A percentile compares a stretch with the other conserved stretches of the same genome.
phyloP scores from a whole-genome alignment of 2,797 vertebrate genomes.

The Megalops cyprinoides region DNA sequence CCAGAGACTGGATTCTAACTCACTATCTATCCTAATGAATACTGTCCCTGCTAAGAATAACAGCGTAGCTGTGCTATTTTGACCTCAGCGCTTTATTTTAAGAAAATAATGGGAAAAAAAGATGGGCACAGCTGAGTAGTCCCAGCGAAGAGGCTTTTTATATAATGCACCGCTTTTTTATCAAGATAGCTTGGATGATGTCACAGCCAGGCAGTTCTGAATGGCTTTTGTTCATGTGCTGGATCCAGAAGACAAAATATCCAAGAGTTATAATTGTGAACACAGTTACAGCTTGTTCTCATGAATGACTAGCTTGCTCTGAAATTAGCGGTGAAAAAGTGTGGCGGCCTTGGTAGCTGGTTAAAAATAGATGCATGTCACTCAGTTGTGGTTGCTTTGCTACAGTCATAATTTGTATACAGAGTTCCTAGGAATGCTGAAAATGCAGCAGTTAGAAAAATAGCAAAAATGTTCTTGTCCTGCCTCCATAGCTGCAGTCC shows the following conservation, averaged over 20 bases:
- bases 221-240: background rate
- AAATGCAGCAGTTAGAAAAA: background rate
- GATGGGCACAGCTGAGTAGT: background rate
- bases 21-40: conserved; percentile 29
- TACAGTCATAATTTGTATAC: background rate
- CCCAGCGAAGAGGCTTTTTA: background rate
- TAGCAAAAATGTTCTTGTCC: background rate
- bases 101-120: background rate
- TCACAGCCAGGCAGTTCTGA: background rate
- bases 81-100: background rate
- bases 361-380: background rate
- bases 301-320: background rate
- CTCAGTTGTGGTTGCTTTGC: background rate
- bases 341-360: background rate
- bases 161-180: background rate
- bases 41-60: conserved; percentile 49
- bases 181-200: background rate
- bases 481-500: background rate
- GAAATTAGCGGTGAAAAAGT: background rate
- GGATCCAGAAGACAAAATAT: too few relatives aligned
- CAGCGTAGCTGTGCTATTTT: background rate
- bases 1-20: conserved; percentile 29
- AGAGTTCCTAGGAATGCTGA: too few relatives aligned
- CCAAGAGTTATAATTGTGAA: background rate
- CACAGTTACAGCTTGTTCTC: background rate